phyloP scores from a whole-genome alignment of 2,797 vertebrate species.

The Malurus splendens region DNA sequence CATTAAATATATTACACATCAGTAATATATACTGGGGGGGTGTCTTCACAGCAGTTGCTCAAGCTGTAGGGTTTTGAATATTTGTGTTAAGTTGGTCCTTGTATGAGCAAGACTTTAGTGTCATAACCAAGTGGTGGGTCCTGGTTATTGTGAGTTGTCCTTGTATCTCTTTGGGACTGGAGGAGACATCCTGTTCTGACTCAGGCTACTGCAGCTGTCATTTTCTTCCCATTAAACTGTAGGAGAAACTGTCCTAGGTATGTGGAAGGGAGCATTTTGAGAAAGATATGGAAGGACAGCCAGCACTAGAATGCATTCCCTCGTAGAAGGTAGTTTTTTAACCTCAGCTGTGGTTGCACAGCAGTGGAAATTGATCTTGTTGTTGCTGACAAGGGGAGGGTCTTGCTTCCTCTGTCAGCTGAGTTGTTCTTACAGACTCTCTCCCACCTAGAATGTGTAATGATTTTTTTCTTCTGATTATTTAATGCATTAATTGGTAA shows the following conservation, averaged over 20 bases:
- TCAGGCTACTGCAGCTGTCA: not conserved
- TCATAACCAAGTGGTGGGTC: not conserved
- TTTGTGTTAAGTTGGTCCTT: not conserved
- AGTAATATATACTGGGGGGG: not conserved
- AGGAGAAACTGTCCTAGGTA: not conserved
- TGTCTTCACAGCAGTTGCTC: not conserved
- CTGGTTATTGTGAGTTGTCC: not conserved
- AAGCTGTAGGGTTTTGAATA: not conserved
- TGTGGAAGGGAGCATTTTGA: not conserved
- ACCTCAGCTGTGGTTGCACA: not conserved
- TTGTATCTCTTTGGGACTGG: not conserved
- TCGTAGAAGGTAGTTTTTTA: not conserved
- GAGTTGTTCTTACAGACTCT: not conserved
- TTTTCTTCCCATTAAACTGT: not conserved
- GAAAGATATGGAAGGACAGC: not conserved
- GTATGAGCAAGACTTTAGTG: not conserved
- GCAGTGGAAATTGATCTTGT: not conserved
- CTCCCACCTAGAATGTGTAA: not conserved
- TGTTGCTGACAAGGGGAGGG: not conserved
- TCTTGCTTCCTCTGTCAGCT: not conserved
- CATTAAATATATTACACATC: not conserved
- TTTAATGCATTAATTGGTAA: not conserved
- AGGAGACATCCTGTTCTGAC: rapidly evolving
- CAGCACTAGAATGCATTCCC: not conserved
- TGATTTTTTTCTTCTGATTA: not conserved